phyloP scores from a whole-genome alignment of 2,888 invertebrate genomes.

The Plutella xylostella region DNA sequence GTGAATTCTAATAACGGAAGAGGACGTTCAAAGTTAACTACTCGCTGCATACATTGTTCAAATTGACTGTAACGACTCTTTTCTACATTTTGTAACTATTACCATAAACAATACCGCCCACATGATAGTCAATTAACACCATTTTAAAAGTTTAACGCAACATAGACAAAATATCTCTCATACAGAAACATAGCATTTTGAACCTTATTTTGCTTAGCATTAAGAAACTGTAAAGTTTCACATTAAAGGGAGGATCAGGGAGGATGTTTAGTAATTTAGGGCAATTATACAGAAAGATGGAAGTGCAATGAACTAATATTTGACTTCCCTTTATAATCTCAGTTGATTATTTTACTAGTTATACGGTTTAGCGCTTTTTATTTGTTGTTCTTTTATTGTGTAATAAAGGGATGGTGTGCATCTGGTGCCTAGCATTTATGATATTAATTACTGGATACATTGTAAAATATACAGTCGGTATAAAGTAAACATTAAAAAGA shows the following conservation, averaged over 20 bases:
- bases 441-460: not conserved
- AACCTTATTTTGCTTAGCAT: not conserved
- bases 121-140: constrained; percentile 4
- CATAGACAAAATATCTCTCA: not conserved
- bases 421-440: no score
- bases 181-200: not conserved
- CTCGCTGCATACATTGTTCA: not conserved
- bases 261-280: constrained; percentile 47
- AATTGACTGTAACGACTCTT: not conserved
- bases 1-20: no score
- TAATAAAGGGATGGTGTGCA: no score
- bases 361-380: not conserved
- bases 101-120: constrained; percentile 2
- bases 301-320: constrained; percentile 55
- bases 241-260: constrained; percentile 2
- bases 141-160: not conserved
- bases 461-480: not conserved
- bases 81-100: not conserved
- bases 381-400: not conserved
- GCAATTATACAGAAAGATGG: constrained; percentile 50
- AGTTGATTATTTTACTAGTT: constrained; percentile 3
- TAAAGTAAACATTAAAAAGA: not conserved
- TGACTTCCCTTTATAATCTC: constrained; percentile 16
- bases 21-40: not conserved
- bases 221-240: no score